Evolutionary conservation across 2,113 vertebrate species (phyloP).

Genomic region (Hemichromis elongatus): DNA sequence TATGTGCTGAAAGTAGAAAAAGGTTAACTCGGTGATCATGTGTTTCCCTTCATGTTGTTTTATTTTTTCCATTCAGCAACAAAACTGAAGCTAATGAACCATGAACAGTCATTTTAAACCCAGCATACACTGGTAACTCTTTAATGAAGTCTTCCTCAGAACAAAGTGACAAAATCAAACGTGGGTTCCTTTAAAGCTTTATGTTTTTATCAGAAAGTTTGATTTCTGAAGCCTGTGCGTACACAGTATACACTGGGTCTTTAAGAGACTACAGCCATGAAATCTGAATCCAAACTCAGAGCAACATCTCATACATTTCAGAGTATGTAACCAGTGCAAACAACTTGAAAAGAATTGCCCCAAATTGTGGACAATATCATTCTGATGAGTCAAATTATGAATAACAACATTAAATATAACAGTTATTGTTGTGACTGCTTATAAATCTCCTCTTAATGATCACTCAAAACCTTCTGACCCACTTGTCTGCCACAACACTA

Average conservation of each 20-base stretch:
- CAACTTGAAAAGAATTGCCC: not conserved
- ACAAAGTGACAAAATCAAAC: not conserved
- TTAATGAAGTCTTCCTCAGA: not conserved
- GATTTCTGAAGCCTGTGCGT: not conserved
- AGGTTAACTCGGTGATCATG: slow-evolving; percentile 1
- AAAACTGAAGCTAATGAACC: slow-evolving; percentile 47
- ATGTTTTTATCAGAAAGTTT: not conserved
- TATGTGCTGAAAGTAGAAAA: not conserved
- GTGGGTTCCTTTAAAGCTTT: not conserved
- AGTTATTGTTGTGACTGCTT: not conserved
- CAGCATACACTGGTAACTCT: not conserved
- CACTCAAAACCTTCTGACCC: slow-evolving; percentile 37
- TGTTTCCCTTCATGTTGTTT: slow-evolving; percentile 19
- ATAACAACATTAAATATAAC: not conserved
- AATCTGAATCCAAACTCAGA: slow-evolving; percentile 57
- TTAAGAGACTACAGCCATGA: slow-evolving; percentile 60
- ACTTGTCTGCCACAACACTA: slow-evolving; percentile 49
- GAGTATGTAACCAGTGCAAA: slow-evolving; percentile 10
- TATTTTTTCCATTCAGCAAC: slow-evolving; percentile 14
- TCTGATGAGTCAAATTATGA: not conserved
- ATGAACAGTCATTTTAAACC: not conserved
- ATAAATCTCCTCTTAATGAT: not conserved
- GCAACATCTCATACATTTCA: slow-evolving; percentile 34
- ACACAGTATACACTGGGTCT: slow-evolving; percentile 27
- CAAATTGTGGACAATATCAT: not conserved